Conservation (phyloP, 2,797 vertebrate species). For the Mormyrus proboscirostris region DNA sequence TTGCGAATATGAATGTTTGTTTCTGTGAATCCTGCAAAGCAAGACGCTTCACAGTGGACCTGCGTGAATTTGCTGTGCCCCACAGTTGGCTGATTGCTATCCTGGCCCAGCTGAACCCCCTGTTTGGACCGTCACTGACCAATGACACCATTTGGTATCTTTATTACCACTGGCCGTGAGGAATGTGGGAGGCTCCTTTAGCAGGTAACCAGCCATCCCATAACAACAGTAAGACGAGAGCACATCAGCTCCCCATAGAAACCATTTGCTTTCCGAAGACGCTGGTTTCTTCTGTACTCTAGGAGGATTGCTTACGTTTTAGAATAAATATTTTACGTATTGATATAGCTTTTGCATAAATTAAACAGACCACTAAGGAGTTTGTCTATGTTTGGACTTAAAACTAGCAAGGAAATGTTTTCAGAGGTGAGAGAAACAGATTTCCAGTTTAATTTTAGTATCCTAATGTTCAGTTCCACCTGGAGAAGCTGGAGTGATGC, state of each 20-base stretch:
- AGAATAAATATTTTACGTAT: not conserved
- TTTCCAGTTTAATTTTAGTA: not conserved
- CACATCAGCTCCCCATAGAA: not conserved
- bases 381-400: not conserved
- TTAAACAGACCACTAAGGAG: not conserved
- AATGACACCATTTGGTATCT: slow-evolving; percentile 86
- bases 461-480: not conserved
- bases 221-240: not conserved
- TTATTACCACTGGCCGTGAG: slow-evolving; percentile 71
- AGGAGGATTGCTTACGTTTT: not conserved
- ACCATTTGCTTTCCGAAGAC: not conserved
- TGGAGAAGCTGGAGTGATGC: not conserved
- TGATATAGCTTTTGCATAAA: not conserved
- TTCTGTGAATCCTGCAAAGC: not conserved
- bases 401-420: not conserved
- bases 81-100: slow-evolving; percentile 96
- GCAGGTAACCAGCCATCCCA: slow-evolving; percentile 21
- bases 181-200: not conserved
- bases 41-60: not conserved
- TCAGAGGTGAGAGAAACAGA: not conserved
- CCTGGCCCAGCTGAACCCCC: slow-evolving; percentile 89
- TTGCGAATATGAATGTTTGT: not conserved
- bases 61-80: slow-evolving; percentile 38
- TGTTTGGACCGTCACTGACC: slow-evolving; percentile 81
- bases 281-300: not conserved